These are phyloP conservation scores for Cryptomyrus ogoouensis DNA, from an alignment of 2,113 vertebrate genomes.

Conservation along the genomic window DNA sequence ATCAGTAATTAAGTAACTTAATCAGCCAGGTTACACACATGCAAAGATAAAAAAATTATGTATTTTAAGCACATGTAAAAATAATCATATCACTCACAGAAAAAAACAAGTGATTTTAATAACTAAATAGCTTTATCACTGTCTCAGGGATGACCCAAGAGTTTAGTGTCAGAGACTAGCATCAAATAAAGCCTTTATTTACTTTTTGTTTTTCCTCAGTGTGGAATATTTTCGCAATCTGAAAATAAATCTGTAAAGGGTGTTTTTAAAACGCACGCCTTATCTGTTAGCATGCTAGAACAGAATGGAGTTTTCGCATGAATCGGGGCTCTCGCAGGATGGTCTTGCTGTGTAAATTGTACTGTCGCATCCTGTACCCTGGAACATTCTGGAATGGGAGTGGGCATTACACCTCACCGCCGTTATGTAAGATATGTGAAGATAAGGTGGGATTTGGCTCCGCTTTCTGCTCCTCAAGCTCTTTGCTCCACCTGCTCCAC, in stretches of 20 bases:
- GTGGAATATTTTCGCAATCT: background rate
- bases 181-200: background rate
- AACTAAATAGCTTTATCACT: background rate
- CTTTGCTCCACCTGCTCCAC: background rate
- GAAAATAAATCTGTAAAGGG: background rate
- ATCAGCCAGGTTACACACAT: background rate
- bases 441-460: background rate
- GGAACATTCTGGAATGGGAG: background rate
- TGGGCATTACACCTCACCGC: background rate
- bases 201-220: background rate
- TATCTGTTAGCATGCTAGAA: slow-evolving; percentile 8
- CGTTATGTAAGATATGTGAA: background rate
- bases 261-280: background rate
- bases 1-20: background rate
- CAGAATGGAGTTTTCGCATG: slow-evolving; percentile 19
- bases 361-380: background rate
- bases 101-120: background rate
- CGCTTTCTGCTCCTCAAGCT: background rate
- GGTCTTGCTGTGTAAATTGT: background rate
- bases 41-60: background rate
- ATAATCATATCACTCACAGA: background rate
- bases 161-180: background rate
- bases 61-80: background rate
- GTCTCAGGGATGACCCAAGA: background rate
- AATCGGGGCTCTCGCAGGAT: slow-evolving; percentile 13